Evolutionary conservation across 2,113 vertebrate genomes (phyloP), one percentile per base, ranked within the genome.

Genomic region (Ictalurus furcatus): DNA sequence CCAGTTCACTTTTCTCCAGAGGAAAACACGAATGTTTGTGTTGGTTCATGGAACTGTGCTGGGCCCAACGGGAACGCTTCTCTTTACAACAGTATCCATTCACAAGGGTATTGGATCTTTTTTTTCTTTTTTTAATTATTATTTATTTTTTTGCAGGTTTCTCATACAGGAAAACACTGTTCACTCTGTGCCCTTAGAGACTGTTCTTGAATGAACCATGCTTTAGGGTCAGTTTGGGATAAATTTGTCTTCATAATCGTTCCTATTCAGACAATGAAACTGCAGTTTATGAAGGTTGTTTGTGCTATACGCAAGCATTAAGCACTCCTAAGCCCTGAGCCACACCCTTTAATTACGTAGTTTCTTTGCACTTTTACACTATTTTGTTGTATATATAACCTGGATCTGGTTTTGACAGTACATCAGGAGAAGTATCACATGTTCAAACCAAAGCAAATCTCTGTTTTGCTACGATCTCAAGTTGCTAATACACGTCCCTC

Each of bases 41-140:
- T 94, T 95, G 89, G 90, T 92, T 61, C 87, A 85, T 90, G 87
- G 65, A 94, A 90, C 91, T 92, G 89, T 92, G 80, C 91, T 89
- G 63, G 88, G 85, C 74, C 90, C 73, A 88, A 90, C 88, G 84
- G 69, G 91, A 59, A 81, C 88, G 84, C 89, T 90, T 90, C 92
- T 92, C 85, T 80, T 93, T 93, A 92, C 93, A 93, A 58, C 92
- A 85, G 93, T 91, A 94, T 92, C 9, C 78, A 92, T 91, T 91
- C 89, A 90, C 48, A 13, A 82, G 71, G 86, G 85, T 87, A 83
- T 89, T 91, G 0, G n/a, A 79, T n/a, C 37, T 11, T 54, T n/a
- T 34, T 19, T 54, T 25, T 56, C n/a, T 11, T 54, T n/a, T 34
- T 19, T 54, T 25, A 30, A 48, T 48, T 48, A 48, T 48, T 48